These are phyloP conservation scores for Ephialtes manifestator DNA, from an alignment of 2,888 invertebrate genomes.

Conservation along the genomic window DNA sequence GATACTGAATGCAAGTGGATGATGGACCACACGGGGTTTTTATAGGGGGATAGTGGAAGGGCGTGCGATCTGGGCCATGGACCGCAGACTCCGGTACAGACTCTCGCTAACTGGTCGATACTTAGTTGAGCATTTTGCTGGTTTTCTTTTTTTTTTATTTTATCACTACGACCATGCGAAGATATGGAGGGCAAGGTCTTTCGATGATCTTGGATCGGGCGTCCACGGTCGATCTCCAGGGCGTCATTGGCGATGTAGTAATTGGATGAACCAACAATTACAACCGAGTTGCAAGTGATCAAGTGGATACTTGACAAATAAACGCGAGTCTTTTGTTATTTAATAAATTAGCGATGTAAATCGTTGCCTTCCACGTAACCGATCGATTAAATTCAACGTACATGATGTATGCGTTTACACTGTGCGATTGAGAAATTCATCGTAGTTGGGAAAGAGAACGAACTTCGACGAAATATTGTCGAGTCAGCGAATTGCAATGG, in stretches of 20 bases:
- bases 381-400: neutral
- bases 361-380: slow-evolving; percentile 16
- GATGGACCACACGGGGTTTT: slow-evolving; percentile 77
- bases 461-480: slow-evolving; percentile 23
- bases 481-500: slow-evolving; percentile 61
- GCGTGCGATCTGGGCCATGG: slow-evolving; percentile 84
- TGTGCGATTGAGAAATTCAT: slow-evolving; percentile 11
- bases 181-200: slow-evolving; percentile 76
- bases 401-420: neutral
- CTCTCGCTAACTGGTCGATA: slow-evolving; percentile 66
- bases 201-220: slow-evolving; percentile 67
- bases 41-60: slow-evolving; percentile 82
- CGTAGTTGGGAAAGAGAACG: slow-evolving; percentile 31
- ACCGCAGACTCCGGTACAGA: slow-evolving; percentile 73
- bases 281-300: neutral
- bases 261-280: slow-evolving; percentile 20
- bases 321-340: neutral
- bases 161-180: slow-evolving; percentile 44
- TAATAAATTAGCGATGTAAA: neutral
- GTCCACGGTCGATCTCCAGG: slow-evolving; percentile 42
- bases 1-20: slow-evolving; percentile 76
- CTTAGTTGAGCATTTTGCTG: slow-evolving; percentile 64
- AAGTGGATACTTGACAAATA: neutral
- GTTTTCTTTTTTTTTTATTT: slow-evolving; percentile 66
- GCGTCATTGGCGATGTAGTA: slow-evolving; percentile 10